Base-by-base conservation (phyloP, 1,140 invertebrate genomes). In the Phthorimaea operculella region DNA sequence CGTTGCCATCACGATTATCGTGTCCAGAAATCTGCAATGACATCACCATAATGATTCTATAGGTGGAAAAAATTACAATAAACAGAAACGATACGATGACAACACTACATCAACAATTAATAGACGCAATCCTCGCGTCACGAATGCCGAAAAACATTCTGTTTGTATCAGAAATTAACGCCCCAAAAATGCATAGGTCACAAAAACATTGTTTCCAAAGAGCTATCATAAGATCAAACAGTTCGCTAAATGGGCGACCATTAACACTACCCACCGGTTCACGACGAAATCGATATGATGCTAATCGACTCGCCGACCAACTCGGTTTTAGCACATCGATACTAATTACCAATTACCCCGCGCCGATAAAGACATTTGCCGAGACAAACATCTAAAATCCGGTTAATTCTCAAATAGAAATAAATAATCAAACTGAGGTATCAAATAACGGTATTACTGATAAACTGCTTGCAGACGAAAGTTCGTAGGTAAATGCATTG, bases 261-360 rank as follows among this genome's bases (percentile, higher is more conserved):
- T 77, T 71, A 71, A 71, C 70, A 69, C 67, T 71, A 62, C 64
- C 72, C 68, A 72, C 70, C 48, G 54, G 54, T 61, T 62, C 57
- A 62, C 63, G 66, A 64, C 64, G 68, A 62, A 70, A 78, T 76
- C 70, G 63, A 73, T 70, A 72, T 59, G 51, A 69, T 58, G 69
- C 66, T 75, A 79, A 76, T 74, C 65, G 70, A 71, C 57, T 63
- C 59, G 58, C 53, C 64, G 53, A 63, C 62, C 58, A 60, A 67
- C 59, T 70, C 50, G 52, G 70, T 76, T 76, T 79, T 79, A 79
- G 69, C 76, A 74, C 72, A 57, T 76, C 62, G 64, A 59, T 70
- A 72, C 72, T 79, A 76, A 79, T 72, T 63, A 68, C 59, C 70
- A 75, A 76, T 76, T 74, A 75, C 62, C 58, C 67, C 58, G 57